Percentiles rank a stretch among this genome's conserved stretches.
These are phyloP conservation scores for Hoplodrina blanda DNA, from an alignment of 2,888 invertebrate genomes.

Conservation along the genomic window DNA sequence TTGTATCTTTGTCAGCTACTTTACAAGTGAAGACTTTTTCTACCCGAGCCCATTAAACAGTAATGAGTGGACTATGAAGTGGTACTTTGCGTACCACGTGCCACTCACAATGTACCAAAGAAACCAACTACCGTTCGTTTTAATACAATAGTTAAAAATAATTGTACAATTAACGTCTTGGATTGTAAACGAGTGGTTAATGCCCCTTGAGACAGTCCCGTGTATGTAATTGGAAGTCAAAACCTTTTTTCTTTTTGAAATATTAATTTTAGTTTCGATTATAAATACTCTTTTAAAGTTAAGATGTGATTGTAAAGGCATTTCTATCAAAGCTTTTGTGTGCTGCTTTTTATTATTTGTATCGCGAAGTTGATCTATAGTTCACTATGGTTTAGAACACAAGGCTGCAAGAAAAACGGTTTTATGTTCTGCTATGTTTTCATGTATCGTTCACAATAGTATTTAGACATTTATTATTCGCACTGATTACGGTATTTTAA, in stretches of 20 bases:
- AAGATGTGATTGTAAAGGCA: conserved; percentile 52
- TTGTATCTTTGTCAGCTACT: conserved; percentile 69
- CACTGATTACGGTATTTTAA: neutral
- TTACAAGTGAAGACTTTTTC: conserved; percentile 84
- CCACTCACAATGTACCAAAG: conserved; percentile 83
- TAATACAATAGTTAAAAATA: conserved; percentile 87
- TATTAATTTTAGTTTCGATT: conserved; percentile 61
- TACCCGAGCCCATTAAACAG: conserved; percentile 87
- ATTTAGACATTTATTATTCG: too few species aligned
- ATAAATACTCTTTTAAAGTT: conserved; percentile 54
- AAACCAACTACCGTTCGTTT: conserved; percentile 87
- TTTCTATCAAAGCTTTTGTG: conserved; percentile 45
- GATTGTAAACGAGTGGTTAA: conserved; percentile 73
- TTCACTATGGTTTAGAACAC: conserved; percentile 6
- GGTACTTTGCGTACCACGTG: conserved; percentile 88
- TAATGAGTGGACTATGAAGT: conserved; percentile 89
- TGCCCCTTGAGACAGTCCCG: conserved; percentile 83
- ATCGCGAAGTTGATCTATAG: conserved; percentile 23
- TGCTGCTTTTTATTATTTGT: conserved; percentile 37
- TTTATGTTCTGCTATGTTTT: neutral
- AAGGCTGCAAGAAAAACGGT: neutral
- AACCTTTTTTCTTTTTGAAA: conserved; percentile 74
- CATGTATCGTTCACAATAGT: neutral
- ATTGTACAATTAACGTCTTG: conserved; percentile 88
- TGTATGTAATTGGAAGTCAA: conserved; percentile 83